phyloP scores from a whole-genome alignment of 2,888 invertebrate species.

The Pterobdella sp. region DNA sequence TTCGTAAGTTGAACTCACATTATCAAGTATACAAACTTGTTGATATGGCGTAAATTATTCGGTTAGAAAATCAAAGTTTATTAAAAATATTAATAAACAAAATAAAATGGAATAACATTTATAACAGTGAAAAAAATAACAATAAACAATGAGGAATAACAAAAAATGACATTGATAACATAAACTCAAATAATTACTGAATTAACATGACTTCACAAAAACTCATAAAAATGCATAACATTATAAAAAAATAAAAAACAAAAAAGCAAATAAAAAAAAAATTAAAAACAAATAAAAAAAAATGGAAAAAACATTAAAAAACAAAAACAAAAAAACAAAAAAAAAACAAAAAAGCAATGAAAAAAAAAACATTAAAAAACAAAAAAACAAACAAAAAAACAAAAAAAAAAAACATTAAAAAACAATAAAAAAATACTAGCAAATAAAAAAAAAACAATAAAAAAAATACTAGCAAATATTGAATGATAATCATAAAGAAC shows the following conservation, averaged over 20 bases:
- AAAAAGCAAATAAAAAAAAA: background rate
- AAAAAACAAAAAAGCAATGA: background rate
- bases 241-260: too few relatives aligned
- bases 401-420: background rate
- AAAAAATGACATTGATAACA: too few relatives aligned
- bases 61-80: too few relatives aligned
- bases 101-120: too few relatives aligned
- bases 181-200: background rate
- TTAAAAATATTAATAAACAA: too few relatives aligned
- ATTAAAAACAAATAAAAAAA: background rate
- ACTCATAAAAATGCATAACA: too few relatives aligned
- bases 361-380: background rate
- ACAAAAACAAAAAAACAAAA: background rate
- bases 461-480: background rate
- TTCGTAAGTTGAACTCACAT: too few relatives aligned
- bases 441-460: background rate
- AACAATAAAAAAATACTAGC: background rate
- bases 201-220: too few relatives aligned
- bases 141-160: too few relatives aligned
- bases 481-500: background rate
- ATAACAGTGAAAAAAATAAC: too few relatives aligned
- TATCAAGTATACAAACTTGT: too few relatives aligned
- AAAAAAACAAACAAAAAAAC: background rate
- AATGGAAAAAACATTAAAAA: background rate
- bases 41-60: too few relatives aligned